Evolutionary conservation across 2,113 vertebrate species (phyloP).

Genomic region (Gobiocypris rarus): DNA sequence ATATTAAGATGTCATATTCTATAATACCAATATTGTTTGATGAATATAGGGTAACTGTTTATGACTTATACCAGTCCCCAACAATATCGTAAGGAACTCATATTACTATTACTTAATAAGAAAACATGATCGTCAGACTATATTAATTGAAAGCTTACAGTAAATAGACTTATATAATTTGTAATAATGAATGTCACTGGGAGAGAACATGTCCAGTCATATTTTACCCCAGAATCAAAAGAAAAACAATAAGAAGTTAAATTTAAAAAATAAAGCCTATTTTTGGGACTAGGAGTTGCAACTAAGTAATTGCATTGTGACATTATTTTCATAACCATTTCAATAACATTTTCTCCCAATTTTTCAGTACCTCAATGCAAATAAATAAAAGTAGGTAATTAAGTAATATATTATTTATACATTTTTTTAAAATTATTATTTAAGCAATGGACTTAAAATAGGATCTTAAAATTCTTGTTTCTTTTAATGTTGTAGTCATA

Average conservation of each 20-base stretch:
- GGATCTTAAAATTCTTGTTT: too few species aligned
- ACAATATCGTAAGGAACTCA: constrained; percentile 33
- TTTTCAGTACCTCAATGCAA: neutral
- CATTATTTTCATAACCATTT: neutral
- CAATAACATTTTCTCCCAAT: neutral
- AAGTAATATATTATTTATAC: neutral
- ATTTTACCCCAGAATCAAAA: neutral
- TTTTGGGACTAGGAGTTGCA: neutral
- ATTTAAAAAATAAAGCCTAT: neutral
- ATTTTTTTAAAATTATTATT: neutral
- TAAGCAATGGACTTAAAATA: neutral
- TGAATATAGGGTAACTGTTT: constrained; percentile 34
- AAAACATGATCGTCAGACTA: neutral
- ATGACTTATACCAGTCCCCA: neutral
- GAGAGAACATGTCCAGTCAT: constrained; percentile 2
- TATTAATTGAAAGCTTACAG: constrained; percentile 20
- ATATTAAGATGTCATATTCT: constrained; percentile 47
- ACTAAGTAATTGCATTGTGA: too few species aligned
- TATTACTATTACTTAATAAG: neutral
- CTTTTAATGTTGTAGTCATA: neutral
- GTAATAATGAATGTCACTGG: neutral
- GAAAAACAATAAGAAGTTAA: neutral
- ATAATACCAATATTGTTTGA: constrained; percentile 28
- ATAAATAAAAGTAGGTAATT: neutral
- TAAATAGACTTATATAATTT: constrained; percentile 30